Evolutionary conservation across 2,888 invertebrate genomes (phyloP).

Genomic region (Creontiades dilutus): DNA sequence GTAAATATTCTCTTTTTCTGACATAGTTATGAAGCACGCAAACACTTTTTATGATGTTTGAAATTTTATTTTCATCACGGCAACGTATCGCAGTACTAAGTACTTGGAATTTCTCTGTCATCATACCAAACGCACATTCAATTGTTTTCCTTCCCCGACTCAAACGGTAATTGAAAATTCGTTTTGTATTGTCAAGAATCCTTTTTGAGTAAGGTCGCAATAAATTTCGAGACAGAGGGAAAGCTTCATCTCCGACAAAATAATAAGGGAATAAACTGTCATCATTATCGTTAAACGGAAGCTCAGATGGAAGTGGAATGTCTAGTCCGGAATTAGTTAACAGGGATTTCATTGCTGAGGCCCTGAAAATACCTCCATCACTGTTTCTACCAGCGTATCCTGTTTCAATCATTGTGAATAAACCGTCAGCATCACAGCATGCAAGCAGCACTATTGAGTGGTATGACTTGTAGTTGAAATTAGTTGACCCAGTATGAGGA

Average conservation of each 20-base stretch:
- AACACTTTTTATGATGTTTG: not conserved
- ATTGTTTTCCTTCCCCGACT: slow-evolving; percentile 17
- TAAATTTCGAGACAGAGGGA: slow-evolving; percentile 43
- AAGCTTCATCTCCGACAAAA: slow-evolving; percentile 76
- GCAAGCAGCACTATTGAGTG: slow-evolving; percentile 77
- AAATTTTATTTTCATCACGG: not conserved
- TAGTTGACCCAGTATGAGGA: slow-evolving; percentile 75
- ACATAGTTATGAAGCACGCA: slow-evolving; percentile 47
- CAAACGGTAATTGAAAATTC: slow-evolving; percentile 58
- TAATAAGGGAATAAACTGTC: slow-evolving; percentile 75
- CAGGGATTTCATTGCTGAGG: slow-evolving; percentile 75
- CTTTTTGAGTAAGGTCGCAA: slow-evolving; percentile 56
- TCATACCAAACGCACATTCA: slow-evolving; percentile 10
- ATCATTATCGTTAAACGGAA: slow-evolving; percentile 72
- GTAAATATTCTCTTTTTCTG: not conserved
- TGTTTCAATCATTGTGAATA: slow-evolving; percentile 76
- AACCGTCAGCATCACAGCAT: slow-evolving; percentile 76
- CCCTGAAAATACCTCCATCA: slow-evolving; percentile 76
- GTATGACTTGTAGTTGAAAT: slow-evolving; percentile 77
- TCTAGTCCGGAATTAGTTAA: slow-evolving; percentile 70
- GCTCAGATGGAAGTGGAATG: slow-evolving; percentile 73
- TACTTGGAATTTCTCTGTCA: slow-evolving; percentile 60
- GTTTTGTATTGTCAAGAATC: not conserved
- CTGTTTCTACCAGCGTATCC: slow-evolving; percentile 76
- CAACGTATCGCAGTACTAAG: not conserved